phyloP scores from a whole-genome alignment of 2,888 invertebrate genomes.

The Parascotia fuliginaria region DNA sequence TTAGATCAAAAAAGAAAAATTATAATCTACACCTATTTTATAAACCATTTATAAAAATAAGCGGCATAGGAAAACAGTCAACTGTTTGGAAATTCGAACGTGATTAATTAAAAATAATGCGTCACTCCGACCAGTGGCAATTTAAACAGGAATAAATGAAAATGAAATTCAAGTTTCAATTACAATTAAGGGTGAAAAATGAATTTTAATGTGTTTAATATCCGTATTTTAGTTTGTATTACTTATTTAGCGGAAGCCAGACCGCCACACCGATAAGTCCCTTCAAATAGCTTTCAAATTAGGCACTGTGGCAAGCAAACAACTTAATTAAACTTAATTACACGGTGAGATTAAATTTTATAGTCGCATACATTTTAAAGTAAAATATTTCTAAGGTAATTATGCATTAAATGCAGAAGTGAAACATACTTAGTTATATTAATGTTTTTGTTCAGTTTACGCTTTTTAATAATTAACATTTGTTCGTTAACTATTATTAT shows the following conservation, averaged over 20 bases:
- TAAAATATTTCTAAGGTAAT: no score
- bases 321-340: slow-evolving; percentile 21
- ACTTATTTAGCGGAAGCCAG: slow-evolving; percentile 29
- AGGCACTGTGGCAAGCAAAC: slow-evolving; percentile 8
- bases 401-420: no score
- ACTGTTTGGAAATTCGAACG: slow-evolving; percentile 46
- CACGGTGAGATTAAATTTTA: slow-evolving; percentile 9
- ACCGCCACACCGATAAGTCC: slow-evolving; percentile 16
- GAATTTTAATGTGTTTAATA: slow-evolving; percentile 43
- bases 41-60: slow-evolving; percentile 10
- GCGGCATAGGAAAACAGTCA: slow-evolving; percentile 46
- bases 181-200: slow-evolving; percentile 51
- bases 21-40: neutral
- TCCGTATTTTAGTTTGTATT: slow-evolving; percentile 48
- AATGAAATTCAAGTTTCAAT: slow-evolving; percentile 61
- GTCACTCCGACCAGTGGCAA: slow-evolving; percentile 55
- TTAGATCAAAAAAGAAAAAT: slow-evolving; percentile 20
- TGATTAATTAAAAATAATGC: slow-evolving; percentile 74
- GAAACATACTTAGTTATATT: no score
- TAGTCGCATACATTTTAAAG: slow-evolving; percentile 2
- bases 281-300: slow-evolving; percentile 44
- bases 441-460: no score
- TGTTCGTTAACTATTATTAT: neutral
- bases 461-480: no score
- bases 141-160: slow-evolving; percentile 68